Percentiles rank a stretch among this genome's conserved stretches.
These are phyloP conservation scores for Maniola jurtina DNA, from an alignment of 1,140 invertebrate genomes.

Conservation along the genomic window DNA sequence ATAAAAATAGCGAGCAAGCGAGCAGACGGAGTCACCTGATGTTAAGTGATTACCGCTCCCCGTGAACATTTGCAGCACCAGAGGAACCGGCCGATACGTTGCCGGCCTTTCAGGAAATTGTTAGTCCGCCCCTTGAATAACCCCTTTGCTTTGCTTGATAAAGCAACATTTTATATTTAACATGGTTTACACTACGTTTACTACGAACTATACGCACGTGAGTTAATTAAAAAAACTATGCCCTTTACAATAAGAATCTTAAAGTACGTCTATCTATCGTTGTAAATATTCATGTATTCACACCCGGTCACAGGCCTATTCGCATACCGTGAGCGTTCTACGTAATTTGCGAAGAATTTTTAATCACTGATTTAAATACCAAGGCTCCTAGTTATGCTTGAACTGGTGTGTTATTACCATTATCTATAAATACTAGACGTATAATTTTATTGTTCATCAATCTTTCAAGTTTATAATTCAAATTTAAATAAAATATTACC, in stretches of 20 bases:
- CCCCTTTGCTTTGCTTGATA: too few species aligned
- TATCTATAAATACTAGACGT: slow-evolving; percentile 1
- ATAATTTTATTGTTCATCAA: neutral
- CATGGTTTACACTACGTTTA: neutral
- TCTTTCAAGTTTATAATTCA: too few species aligned
- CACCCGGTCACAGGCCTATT: slow-evolving; percentile 4
- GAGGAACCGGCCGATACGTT: too few species aligned
- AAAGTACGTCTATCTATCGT: neutral
- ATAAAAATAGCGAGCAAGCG: too few species aligned
- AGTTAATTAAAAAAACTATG: neutral
- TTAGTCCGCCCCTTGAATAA: too few species aligned
- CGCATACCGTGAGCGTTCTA: slow-evolving; percentile 9
- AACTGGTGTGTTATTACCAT: slow-evolving; percentile 5
- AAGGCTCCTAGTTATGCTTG: slow-evolving; percentile 14
- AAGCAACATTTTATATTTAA: too few species aligned
- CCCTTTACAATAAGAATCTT: neutral
- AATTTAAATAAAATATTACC: too few species aligned
- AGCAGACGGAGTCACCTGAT: too few species aligned
- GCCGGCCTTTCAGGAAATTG: too few species aligned
- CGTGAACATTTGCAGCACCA: too few species aligned
- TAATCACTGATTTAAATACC: slow-evolving; percentile 18
- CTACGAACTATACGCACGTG: neutral
- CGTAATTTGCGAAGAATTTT: slow-evolving; percentile 15
- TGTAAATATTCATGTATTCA: slow-evolving; percentile 12
- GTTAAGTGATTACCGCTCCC: too few species aligned